Evolutionary conservation across 2,113 vertebrate species (phyloP).

Genomic region (Verasper variegatus): DNA sequence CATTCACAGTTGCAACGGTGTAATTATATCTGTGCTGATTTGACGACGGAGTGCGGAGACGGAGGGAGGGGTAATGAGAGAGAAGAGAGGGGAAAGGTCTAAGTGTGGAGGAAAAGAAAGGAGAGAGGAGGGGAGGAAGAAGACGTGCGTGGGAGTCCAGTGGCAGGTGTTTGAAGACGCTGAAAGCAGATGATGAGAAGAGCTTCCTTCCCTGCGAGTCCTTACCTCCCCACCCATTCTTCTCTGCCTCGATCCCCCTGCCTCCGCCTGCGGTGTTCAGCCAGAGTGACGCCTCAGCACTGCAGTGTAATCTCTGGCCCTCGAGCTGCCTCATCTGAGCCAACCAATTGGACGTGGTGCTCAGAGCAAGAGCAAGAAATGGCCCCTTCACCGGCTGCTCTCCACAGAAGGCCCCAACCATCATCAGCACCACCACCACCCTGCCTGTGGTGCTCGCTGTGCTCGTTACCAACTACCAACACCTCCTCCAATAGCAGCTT

Average conservation of each 20-base stretch:
- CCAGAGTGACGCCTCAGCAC: constrained; percentile 78
- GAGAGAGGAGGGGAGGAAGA: constrained; percentile 23
- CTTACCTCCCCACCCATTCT: constrained; percentile 48
- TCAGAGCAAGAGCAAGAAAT: constrained; percentile 51
- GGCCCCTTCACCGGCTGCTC: constrained; percentile 44
- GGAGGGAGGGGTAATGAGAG: constrained; percentile 59
- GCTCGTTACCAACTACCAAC: constrained; percentile 24
- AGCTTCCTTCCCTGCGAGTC: too few species aligned
- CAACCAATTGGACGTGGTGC: constrained; percentile 67
- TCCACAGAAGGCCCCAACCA: constrained; percentile 47
- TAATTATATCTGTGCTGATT: constrained; percentile 56
- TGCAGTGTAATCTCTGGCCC: constrained; percentile 79
- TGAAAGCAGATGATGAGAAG: too few species aligned
- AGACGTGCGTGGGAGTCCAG: constrained; percentile 64
- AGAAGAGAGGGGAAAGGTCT: constrained; percentile 57
- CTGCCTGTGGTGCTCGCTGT: not conserved
- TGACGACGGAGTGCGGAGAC: constrained; percentile 44
- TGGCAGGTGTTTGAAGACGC: constrained; percentile 71
- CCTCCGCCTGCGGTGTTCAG: constrained; percentile 69
- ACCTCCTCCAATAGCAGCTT: not conserved
- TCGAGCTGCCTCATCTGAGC: constrained; percentile 60
- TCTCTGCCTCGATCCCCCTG: constrained; percentile 20
- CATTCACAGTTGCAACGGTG: constrained; percentile 33
- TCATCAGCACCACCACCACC: too few species aligned
- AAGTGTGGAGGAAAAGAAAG: constrained; percentile 52